A percentile compares a stretch with the other conserved stretches of the same genome.
Conservation (phyloP, 2,113 vertebrate genomes). For the Phoenicopterus ruber region DNA sequence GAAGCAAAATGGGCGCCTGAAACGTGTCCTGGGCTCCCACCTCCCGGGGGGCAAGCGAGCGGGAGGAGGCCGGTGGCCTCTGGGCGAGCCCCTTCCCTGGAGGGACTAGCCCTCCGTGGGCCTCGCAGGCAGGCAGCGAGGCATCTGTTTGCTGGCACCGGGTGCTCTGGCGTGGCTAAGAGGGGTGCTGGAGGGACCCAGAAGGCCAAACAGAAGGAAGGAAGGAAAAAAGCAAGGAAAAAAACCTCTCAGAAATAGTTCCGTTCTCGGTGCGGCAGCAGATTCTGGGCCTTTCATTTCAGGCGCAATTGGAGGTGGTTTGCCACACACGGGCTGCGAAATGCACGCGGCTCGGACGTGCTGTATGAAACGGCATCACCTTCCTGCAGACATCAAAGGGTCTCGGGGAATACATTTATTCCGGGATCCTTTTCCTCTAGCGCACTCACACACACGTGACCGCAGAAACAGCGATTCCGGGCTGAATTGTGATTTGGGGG, state of each 20-base stretch:
- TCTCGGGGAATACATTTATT: not conserved
- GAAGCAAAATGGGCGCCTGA: not conserved
- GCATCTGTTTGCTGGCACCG: fast-evolving
- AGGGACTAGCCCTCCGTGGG: too few species aligned
- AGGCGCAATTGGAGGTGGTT: not conserved
- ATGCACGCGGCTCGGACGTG: not conserved
- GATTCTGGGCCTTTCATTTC: not conserved
- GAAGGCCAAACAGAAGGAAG: too few species aligned
- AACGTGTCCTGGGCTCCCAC: not conserved
- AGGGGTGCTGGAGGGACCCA: not conserved
- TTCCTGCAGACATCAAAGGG: constrained; percentile 1
- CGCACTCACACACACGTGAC: not conserved
- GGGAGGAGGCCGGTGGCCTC: not conserved
- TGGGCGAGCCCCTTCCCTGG: not conserved
- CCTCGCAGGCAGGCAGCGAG: not conserved
- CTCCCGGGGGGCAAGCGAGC: not conserved
- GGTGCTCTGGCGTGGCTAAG: not conserved
- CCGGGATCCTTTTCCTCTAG: not conserved
- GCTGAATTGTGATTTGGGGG: not conserved
- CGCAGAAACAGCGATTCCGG: not conserved
- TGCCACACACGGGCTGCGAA: not conserved
- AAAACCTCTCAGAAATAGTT: not conserved
- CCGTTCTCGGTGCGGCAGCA: not conserved
- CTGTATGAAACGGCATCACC: not conserved
- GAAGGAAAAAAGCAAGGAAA: too few species aligned